phyloP scores from a whole-genome alignment of 1,140 invertebrate genomes.

The Trichonephila clavata region DNA sequence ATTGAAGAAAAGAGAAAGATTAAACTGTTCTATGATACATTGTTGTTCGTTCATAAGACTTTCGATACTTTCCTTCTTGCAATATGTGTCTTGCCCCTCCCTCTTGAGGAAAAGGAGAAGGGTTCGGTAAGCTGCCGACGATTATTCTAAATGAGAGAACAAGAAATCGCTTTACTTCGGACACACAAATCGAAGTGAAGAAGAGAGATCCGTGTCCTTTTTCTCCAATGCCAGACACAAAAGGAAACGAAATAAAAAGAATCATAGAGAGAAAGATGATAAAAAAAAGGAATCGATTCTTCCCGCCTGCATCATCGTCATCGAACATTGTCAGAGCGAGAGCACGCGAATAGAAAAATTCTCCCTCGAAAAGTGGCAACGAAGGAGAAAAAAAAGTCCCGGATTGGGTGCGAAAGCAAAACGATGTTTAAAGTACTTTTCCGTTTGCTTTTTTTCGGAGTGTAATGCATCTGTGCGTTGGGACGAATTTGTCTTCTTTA shows the following conservation, averaged over 20 bases:
- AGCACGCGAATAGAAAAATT: conserved; percentile 36
- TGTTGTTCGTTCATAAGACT: not conserved
- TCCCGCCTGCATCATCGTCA: conserved; percentile 24
- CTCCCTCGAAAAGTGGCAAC: not conserved
- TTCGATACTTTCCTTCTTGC: not conserved
- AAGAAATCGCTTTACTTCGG: conserved; percentile 60
- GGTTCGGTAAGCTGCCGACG: conserved; percentile 25
- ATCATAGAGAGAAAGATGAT: not conserved
- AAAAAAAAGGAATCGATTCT: conserved; percentile 1
- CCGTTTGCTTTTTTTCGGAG: not conserved
- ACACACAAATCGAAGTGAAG: conserved; percentile 15
- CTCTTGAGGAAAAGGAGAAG: not conserved
- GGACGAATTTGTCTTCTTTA: conserved; percentile 17
- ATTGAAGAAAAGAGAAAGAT: too few species aligned
- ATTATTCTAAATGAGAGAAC: conserved; percentile 69
- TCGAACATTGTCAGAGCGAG: conserved; percentile 18
- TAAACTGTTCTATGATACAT: too few species aligned
- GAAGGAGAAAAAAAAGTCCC: not conserved
- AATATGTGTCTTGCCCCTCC: not conserved
- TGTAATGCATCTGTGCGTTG: conserved; percentile 20
- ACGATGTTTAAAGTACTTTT: conserved; percentile 64
- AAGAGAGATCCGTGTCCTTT: not conserved
- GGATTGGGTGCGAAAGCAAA: conserved; percentile 47
- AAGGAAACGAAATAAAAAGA: not conserved
- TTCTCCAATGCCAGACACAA: not conserved